These are phyloP conservation scores for Leontocebus nigricollis DNA, from an alignment of 2,797 vertebrate genomes.

Conservation along the genomic window DNA sequence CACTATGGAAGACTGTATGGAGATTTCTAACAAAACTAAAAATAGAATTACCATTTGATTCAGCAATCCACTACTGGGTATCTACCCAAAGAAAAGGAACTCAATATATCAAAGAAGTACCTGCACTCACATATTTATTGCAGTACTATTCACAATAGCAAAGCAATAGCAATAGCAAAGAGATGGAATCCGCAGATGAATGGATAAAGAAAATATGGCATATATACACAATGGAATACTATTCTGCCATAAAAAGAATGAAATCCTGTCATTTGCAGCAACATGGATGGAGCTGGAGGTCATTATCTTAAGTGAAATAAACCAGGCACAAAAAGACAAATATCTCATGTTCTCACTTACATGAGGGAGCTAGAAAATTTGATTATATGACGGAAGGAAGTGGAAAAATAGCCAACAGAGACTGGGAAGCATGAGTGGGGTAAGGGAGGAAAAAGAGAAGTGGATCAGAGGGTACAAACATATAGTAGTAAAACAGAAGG, in stretches of 20 bases:
- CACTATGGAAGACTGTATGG: neutral
- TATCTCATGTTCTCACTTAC: neutral
- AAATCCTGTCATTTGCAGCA: neutral
- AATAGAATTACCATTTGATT: neutral
- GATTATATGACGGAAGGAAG: neutral
- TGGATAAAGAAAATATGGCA: neutral
- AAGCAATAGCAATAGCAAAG: neutral
- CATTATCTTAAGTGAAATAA: neutral
- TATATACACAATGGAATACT: neutral
- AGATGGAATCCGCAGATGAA: neutral
- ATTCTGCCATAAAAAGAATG: neutral
- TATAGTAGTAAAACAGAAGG: neutral
- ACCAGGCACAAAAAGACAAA: neutral
- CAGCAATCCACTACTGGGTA: neutral
- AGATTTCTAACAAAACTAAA: neutral
- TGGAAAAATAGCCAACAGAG: neutral
- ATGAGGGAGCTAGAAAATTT: neutral
- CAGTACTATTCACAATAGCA: neutral
- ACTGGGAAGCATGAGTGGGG: neutral
- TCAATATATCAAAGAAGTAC: neutral
- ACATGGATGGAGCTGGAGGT: neutral
- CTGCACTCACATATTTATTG: neutral
- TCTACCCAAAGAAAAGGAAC: neutral
- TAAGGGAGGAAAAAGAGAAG: neutral
- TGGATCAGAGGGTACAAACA: neutral